Percentiles rank a stretch among this genome's conserved stretches.
Conservation (phyloP, 2,113 vertebrate species). For the Salvelinus fontinalis region DNA sequence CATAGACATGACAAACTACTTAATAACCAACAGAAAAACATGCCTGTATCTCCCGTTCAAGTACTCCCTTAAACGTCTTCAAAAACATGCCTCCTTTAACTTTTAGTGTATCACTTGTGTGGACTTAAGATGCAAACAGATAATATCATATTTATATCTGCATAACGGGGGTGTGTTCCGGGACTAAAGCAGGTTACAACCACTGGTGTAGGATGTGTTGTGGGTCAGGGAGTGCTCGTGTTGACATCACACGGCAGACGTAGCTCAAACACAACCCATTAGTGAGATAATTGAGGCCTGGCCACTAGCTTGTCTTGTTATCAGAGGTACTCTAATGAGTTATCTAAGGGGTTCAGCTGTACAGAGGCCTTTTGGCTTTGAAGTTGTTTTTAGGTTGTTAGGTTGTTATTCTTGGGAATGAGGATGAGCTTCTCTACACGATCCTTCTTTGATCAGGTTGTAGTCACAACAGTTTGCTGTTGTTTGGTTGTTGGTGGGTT, state of each 20-base stretch:
- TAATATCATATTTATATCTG: too few species aligned
- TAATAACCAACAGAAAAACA: too few species aligned
- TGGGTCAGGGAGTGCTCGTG: slow-evolving; percentile 43
- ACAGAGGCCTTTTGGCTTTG: slow-evolving; percentile 40
- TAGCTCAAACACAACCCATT: slow-evolving; percentile 56
- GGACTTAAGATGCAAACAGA: too few species aligned
- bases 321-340: slow-evolving; percentile 38
- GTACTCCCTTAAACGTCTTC: too few species aligned
- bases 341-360: slow-evolving; percentile 32
- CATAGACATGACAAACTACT: too few species aligned
- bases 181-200: too few species aligned
- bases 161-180: too few species aligned
- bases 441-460: not conserved
- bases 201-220: slow-evolving; percentile 14
- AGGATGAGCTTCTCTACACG: not conserved
- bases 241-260: slow-evolving; percentile 55
- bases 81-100: too few species aligned
- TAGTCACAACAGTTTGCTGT: too few species aligned
- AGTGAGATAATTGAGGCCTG: slow-evolving; percentile 55
- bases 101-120: too few species aligned
- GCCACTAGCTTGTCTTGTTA: slow-evolving; percentile 36
- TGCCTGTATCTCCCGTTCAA: too few species aligned
- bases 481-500: too few species aligned
- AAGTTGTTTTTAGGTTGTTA: slow-evolving; percentile 34
- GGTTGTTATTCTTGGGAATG: slow-evolving; percentile 5